A percentile compares a stretch with the other conserved stretches of the same genome.
Evolutionary conservation across 2,113 vertebrate genomes (phyloP).

Genomic region (Nesoenas mayeri): DNA sequence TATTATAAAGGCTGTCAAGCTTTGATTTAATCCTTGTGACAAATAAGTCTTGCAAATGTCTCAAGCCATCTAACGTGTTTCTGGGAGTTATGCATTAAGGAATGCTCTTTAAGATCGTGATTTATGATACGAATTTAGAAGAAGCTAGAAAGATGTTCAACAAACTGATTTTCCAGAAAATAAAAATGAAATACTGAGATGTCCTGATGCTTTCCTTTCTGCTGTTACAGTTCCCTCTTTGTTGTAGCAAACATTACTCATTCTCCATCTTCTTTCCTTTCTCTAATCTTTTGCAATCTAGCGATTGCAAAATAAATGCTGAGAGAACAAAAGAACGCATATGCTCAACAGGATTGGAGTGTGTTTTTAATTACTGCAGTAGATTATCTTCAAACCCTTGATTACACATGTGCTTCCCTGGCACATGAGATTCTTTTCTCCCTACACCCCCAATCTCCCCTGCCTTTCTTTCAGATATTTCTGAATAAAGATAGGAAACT

Average conservation of each 20-base stretch:
- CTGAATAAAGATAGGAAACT: not conserved
- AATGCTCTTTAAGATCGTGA: not conserved
- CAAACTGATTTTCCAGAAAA: not conserved
- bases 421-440: not conserved
- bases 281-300: not conserved
- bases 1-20: not conserved
- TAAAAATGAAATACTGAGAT: not conserved
- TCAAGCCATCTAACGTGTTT: not conserved
- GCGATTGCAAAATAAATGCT: not conserved
- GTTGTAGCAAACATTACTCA: not conserved
- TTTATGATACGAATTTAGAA: not conserved
- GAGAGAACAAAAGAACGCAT: slow-evolving; percentile 8
- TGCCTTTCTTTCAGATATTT: not conserved
- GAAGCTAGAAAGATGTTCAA: not conserved
- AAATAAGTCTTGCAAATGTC: not conserved
- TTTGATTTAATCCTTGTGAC: not conserved
- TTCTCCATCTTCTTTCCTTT: not conserved
- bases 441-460: not conserved
- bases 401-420: slow-evolving; percentile 24
- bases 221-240: not conserved
- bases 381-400: slow-evolving; percentile 27
- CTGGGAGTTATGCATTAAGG: not conserved
- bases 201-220: not conserved
- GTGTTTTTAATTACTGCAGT: slow-evolving; percentile 54
- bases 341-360: not conserved